Percentiles rank a stretch among this genome's conserved stretches.
phyloP scores from a whole-genome alignment of 2,113 vertebrate species.

The Phyllostomus hastatus region DNA sequence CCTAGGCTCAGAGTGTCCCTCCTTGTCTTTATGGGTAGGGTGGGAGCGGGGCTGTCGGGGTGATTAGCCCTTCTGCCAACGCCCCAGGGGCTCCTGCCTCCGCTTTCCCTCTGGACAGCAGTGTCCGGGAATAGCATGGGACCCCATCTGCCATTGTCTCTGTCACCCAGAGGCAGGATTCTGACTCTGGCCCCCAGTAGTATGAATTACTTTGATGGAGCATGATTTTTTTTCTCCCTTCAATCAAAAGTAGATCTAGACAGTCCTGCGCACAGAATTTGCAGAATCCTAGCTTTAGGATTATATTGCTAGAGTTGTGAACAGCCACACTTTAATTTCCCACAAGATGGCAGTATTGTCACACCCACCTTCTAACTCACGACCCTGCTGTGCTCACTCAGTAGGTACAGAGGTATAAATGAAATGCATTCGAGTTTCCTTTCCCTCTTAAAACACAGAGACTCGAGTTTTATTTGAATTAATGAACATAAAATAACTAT shows the following conservation, averaged over 20 bases:
- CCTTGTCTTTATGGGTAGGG: accelerated
- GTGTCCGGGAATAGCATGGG: neutral
- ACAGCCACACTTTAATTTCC: accelerated
- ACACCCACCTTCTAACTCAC: neutral
- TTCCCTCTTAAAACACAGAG: neutral
- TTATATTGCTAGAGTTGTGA: neutral
- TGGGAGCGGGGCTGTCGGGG: too few species aligned
- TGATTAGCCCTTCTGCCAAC: accelerated
- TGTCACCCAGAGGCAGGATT: neutral
- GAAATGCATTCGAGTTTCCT: neutral
- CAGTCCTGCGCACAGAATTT: neutral
- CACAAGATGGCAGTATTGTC: conserved; percentile 52
- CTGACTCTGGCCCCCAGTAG: neutral
- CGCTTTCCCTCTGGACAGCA: neutral
- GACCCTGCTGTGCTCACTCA: accelerated
- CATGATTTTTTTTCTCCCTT: neutral
- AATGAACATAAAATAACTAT: neutral
- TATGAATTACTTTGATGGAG: neutral
- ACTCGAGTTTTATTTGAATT: neutral
- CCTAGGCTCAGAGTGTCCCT: neutral
- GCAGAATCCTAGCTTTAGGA: neutral
- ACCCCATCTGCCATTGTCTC: neutral
- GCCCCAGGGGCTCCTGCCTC: accelerated
- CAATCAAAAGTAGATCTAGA: neutral
- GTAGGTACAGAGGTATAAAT: accelerated